Evolutionary conservation across 2,888 invertebrate genomes (phyloP), one percentile per base, ranked within the genome.

Genomic region (Leptogaster cylindrica): DNA sequence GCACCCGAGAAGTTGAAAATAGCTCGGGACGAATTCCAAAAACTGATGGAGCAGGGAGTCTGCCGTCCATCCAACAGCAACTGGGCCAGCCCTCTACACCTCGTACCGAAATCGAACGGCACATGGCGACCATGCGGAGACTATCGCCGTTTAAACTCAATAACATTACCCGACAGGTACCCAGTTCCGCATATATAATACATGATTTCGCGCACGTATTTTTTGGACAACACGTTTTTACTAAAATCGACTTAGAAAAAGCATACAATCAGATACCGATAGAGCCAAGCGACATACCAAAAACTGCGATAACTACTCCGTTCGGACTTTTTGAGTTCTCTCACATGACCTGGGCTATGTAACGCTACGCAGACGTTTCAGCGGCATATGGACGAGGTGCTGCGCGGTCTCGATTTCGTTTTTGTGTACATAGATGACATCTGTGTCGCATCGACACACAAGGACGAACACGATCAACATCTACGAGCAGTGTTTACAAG

Each of bases 221-320:
- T 4, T 20, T 10, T n/a, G 46, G 46, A 3, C 18, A 20, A 8
- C 14, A 16, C 5, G 7, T 10, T 6, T 46, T 46, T 14, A 18
- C 46, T 18, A 18, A 16, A 8, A 46, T 46, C 1, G 46, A 46
- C 16, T 2, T 46, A 4, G 7, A 76, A 1, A 33, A 46, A 14
- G 74, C 73, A 0, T 65, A 25, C 14, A 63, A 67, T 10, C 67
- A 50, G 6, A 64, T 79, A 14, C 75, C 74, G 2, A 70, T 77
- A 2, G 52, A 51, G 1, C 68, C 69, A 1, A 72, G 68, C 1
- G 74, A 77, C 64, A 70, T 77, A 3, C 71, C 63, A 3, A 77
- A 79, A 64, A 77, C 77, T 2, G 78, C 76, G 0, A 75, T 79
- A 2, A 75, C 68, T 0, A 78, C 77, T 1, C 77, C 77, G 0